Base-by-base conservation (phyloP, 2,888 invertebrate species). In the Andrena trimmerana region DNA sequence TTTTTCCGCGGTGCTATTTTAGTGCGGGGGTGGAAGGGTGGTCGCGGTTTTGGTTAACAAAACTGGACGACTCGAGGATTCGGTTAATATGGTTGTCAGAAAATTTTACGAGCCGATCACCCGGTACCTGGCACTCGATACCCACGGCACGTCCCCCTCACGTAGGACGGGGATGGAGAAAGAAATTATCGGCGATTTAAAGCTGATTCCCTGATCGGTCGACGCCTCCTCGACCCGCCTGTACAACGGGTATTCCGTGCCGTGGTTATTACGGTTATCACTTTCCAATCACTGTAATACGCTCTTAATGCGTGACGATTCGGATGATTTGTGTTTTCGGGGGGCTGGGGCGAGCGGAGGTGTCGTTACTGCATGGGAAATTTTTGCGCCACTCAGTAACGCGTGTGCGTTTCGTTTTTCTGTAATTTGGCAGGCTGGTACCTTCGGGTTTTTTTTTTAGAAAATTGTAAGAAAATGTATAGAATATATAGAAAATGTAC, bases 171-270 rank as follows among this genome's bases (percentile, higher is more conserved):
- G 76, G 70, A 87, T 31, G 84, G 81, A 59, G 85, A 76, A 83
- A 85, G 85, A 89, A 89, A 89, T 87, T 87, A 87, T 87, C 76
- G 78, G 80, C 89, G 87, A 77, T 87, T 88, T 89, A 89, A 89
- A 87, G 88, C 85, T 80, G 89, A 89, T 88, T 85, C 86, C 70
- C 82, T 67, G 88, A 90, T 86, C 86, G 85, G 86, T 89, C 82
- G 86, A 89, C 88, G 87, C 89, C 87, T 87, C 86, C 87, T 87
- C 80, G 78, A 76, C 66, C 77, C 63, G 24, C 77, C 81, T 63
- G 24, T 65, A 80, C 80, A 85, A 81, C 75, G 75, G 60, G 81
- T 83, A 87, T 62, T 76, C 80, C 77, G 54, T 74, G 20, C 33
- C 75, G 65, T 73, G 74, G 62, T 87, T 87, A 87, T 87, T 87